phyloP scores from a whole-genome alignment of 2,113 vertebrate genomes.

The Cochlearius cochlearius region DNA sequence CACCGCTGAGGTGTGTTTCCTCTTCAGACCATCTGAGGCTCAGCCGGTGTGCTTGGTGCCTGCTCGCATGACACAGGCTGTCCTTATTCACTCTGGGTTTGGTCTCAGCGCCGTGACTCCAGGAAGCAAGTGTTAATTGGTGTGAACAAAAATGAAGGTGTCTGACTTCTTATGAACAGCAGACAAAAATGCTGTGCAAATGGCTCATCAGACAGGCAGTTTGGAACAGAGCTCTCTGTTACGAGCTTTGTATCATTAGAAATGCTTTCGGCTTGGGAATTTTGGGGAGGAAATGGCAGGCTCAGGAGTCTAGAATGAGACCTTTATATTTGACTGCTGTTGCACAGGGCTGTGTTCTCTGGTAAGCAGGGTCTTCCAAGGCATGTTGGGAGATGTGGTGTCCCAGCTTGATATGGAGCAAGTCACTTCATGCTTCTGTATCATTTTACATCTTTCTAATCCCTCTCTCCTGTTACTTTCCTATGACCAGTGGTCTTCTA shows the following conservation, averaged over 20 bases:
- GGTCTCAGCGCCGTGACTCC: not conserved
- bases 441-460: not conserved
- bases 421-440: not conserved
- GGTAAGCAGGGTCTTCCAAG: not conserved
- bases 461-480: not conserved
- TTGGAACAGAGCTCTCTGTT: not conserved
- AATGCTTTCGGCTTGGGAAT: not conserved
- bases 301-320: not conserved
- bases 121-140: not conserved
- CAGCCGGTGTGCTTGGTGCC: fast-evolving
- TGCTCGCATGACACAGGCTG: not conserved
- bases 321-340: not conserved
- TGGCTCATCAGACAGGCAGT: not conserved
- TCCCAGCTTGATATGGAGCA: not conserved
- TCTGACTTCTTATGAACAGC: not conserved
- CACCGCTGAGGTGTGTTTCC: fast-evolving
- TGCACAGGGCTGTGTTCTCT: not conserved
- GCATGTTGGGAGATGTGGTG: not conserved
- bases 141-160: not conserved
- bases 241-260: not conserved
- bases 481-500: fast-evolving
- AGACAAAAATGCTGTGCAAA: conserved; percentile 4
- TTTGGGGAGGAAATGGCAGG: not conserved
- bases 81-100: not conserved
- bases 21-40: not conserved